Conservation (phyloP, 1,140 invertebrate genomes). For the Drosophila kurseongensis region DNA sequence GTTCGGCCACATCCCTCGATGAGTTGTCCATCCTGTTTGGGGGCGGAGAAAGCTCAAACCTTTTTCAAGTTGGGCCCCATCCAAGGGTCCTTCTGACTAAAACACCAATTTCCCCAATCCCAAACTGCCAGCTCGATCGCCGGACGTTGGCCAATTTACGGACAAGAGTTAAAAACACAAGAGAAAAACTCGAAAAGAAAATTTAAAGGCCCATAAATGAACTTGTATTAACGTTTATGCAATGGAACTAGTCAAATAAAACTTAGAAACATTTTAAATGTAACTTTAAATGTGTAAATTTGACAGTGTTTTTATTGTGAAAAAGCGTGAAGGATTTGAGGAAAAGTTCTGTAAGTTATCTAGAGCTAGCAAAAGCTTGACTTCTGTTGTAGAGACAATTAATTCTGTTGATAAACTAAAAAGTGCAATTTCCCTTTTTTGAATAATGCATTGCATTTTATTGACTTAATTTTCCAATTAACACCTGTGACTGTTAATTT, state of each 20-base stretch:
- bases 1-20: slow-evolving; percentile 35
- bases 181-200: slow-evolving; percentile 47
- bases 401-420: too few species aligned
- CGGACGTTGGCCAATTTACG: slow-evolving; percentile 11
- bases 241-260: slow-evolving; percentile 83
- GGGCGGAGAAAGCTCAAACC: slow-evolving; percentile 71
- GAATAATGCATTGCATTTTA: too few species aligned
- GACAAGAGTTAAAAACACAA: slow-evolving; percentile 47
- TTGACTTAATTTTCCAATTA: too few species aligned
- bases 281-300: slow-evolving; percentile 76
- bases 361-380: too few species aligned
- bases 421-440: too few species aligned
- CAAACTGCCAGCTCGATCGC: slow-evolving; percentile 60
- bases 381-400: too few species aligned
- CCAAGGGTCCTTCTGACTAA: slow-evolving; percentile 63
- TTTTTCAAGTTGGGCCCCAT: slow-evolving; percentile 64
- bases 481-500: too few species aligned
- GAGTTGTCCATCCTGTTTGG: slow-evolving; percentile 53
- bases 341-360: too few species aligned
- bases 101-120: slow-evolving; percentile 71
- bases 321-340: too few species aligned
- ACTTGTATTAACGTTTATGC: slow-evolving; percentile 83
- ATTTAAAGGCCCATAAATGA: slow-evolving; percentile 55
- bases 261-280: slow-evolving; percentile 83
- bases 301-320: slow-evolving; percentile 13